Base-by-base conservation (phyloP, 2,888 invertebrate genomes). In the Arrhopalites spinosus region DNA sequence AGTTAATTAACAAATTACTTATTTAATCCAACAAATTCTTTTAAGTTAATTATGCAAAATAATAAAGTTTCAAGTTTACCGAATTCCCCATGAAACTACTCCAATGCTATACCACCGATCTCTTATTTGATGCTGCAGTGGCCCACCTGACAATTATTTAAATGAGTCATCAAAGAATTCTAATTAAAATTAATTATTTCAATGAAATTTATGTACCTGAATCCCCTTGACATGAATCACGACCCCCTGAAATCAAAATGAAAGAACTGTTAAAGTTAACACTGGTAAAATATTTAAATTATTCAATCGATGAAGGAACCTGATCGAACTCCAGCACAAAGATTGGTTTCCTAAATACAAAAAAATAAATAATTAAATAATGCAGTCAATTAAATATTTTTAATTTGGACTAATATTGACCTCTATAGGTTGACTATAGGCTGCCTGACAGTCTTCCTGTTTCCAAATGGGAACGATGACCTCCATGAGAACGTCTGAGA, bases 61-160 rank as follows among this genome's bases (percentile, higher is more conserved):
- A 50, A 50, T 50, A 15, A 50, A 50, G 15, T 50, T 5, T 50
- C 15, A 50, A 15, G 17, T n/a, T 20, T 15, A 95, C 1, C 91
- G 89, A 50, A 93, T 88, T 43, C 79, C 78, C 59, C 93, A 94
- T 0, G 94, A 94, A 0, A 95, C 94, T 74, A 95, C 88, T 0
- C 94, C 95, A 63, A 93, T 88, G 36, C 89, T 88, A 0, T 91
- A 88, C 94, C 94, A 94, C 66, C 92, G 89, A 0, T 90, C 90
- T 84, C 91, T 91, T 2, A 79, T 77, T 0, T 89, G 86, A 84
- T 92, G 86, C 84, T 92, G 92, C 47, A 95, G 85, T 0, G 95
- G 94, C 0, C 95, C 95, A 15, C 94, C 94, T 94, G n/a, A 93
- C 13, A 68, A 69, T 45, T 45, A 74, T 73, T 17, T 17, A 53